A percentile compares a stretch with the other conserved stretches of the same genome.
These are phyloP conservation scores for Sternotherus odoratus DNA, from an alignment of 2,797 vertebrate species.

Conservation along the genomic window DNA sequence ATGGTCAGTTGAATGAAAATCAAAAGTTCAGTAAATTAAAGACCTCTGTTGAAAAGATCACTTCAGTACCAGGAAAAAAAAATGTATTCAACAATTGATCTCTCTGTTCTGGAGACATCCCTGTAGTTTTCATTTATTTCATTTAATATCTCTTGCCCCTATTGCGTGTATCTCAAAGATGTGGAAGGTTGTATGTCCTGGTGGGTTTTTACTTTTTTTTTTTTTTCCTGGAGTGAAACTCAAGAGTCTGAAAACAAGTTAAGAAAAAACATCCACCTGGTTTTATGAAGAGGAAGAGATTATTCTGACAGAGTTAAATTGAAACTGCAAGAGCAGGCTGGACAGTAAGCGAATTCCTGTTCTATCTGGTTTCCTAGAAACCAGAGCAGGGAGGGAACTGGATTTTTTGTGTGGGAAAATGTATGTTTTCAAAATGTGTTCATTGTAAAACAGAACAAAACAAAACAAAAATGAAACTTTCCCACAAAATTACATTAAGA, in stretches of 20 bases:
- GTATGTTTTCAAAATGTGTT: not conserved
- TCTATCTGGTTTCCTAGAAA: constrained; percentile 27
- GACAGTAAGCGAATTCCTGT: constrained; percentile 22
- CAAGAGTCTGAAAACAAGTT: not conserved
- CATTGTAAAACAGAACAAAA: not conserved
- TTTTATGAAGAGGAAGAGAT: constrained; percentile 39
- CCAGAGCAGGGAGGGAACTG: constrained; percentile 14
- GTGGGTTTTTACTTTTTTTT: not conserved
- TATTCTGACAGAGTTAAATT: constrained; percentile 30
- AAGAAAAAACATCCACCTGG: constrained; percentile 47
- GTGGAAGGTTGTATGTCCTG: constrained; percentile 13
- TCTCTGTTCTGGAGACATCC: not conserved
- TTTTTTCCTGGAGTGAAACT: constrained; percentile 38
- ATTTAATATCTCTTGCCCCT: not conserved
- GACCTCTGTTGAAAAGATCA: not conserved
- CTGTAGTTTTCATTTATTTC: not conserved
- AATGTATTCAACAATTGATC: not conserved
- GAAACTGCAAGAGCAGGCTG: not conserved
- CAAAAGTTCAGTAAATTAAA: not conserved
- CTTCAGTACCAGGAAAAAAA: not conserved
- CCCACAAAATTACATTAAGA: not conserved
- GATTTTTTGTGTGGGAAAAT: constrained; percentile 21
- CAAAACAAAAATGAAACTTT: not conserved
- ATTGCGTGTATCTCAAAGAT: not conserved
- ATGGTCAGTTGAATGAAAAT: not conserved